phyloP scores from a whole-genome alignment of 2,888 invertebrate species.

The Stenolophus ochropezus region DNA sequence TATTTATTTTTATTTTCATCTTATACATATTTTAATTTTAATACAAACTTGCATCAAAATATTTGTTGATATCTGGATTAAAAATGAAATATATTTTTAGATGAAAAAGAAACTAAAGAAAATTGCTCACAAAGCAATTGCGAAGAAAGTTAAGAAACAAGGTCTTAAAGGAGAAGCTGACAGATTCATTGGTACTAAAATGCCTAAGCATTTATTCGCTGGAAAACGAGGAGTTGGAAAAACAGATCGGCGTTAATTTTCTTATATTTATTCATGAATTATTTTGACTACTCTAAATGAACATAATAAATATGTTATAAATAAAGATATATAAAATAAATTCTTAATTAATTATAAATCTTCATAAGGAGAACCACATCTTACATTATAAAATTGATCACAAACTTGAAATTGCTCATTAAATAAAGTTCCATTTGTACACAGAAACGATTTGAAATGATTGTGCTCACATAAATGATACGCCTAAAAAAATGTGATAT shows the following conservation, averaged over 20 bases:
- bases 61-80: too few relatives aligned
- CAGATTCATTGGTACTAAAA: slow-evolving; percentile 94
- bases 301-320: slow-evolving; percentile 31
- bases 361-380: slow-evolving; percentile 78
- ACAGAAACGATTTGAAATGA: slow-evolving; percentile 77
- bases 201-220: slow-evolving; percentile 95
- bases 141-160: slow-evolving; percentile 87
- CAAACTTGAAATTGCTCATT: slow-evolving; percentile 82
- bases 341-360: slow-evolving; percentile 72
- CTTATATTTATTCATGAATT: slow-evolving; percentile 29
- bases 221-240: slow-evolving; percentile 96
- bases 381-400: slow-evolving; percentile 81
- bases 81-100: slow-evolving; percentile 71
- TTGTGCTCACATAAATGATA: slow-evolving; percentile 79
- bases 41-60: too few relatives aligned
- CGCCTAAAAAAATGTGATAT: slow-evolving; percentile 72
- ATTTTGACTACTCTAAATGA: slow-evolving; percentile 20
- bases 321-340: slow-evolving; percentile 56
- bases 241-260: slow-evolving; percentile 89
- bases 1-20: too few relatives aligned
- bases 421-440: slow-evolving; percentile 80
- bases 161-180: slow-evolving; percentile 97
- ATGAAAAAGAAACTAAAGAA: slow-evolving; percentile 88
- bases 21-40: too few relatives aligned
- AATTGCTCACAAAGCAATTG: slow-evolving; percentile 88